Conservation (phyloP, 92 coral and sea anemone genomes). For the Epizoanthus rinbou region DNA sequence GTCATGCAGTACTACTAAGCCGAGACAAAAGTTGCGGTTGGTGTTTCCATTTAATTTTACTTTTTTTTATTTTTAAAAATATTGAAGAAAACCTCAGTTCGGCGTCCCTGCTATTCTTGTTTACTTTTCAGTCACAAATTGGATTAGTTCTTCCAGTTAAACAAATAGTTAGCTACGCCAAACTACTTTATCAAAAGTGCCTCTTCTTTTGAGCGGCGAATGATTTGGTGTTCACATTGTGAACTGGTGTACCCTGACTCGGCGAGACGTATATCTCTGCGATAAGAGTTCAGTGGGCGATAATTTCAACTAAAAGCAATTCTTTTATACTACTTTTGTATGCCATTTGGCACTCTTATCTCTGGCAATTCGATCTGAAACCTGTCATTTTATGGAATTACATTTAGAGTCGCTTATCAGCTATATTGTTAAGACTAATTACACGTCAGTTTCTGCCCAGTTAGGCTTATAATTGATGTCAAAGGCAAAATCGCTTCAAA, state of each 20-base stretch:
- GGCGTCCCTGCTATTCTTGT: not conserved
- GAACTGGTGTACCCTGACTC: not conserved
- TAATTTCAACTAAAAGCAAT: not conserved
- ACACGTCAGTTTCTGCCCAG: constrained; percentile 7
- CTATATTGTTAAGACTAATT: constrained; percentile 32
- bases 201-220: constrained; percentile 20
- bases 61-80: constrained; percentile 1
- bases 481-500: constrained; percentile 34
- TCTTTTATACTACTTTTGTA: not conserved
- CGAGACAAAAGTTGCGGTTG: not conserved
- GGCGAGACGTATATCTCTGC: too few species aligned
- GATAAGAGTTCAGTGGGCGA: too few species aligned
- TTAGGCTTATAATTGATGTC: constrained; percentile 27
- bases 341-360: constrained; percentile 3
- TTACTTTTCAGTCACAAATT: constrained; percentile 7
- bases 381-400: constrained; percentile 36
- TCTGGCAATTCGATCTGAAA: constrained; percentile 24
- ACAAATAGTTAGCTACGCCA: not conserved
- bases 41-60: not conserved
- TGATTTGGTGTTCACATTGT: not conserved
- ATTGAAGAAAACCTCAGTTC: not conserved
- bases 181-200: constrained; percentile 5
- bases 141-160: constrained; percentile 32
- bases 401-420: constrained; percentile 38
- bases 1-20: too few species aligned